Percentiles rank a stretch among this genome's conserved stretches.
These are phyloP conservation scores for Tetrapedia diversipes DNA, from an alignment of 2,888 invertebrate species.

Conservation along the genomic window DNA sequence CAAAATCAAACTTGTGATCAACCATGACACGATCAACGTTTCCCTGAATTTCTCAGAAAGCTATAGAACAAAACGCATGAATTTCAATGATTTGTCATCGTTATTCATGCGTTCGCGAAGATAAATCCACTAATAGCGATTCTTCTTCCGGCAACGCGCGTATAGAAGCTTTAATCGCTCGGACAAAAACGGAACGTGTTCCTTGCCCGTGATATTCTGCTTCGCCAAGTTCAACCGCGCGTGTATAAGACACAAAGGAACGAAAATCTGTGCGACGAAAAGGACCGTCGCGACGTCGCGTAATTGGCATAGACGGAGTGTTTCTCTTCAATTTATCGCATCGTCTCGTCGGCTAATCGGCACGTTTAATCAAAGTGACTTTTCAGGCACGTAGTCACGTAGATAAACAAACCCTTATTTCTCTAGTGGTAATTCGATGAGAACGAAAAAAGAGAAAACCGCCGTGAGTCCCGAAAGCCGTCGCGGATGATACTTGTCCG, in stretches of 20 bases:
- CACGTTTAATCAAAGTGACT: slow-evolving; percentile 71
- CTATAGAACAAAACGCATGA: no score
- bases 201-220: slow-evolving; percentile 32
- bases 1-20: no score
- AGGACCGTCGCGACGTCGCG: slow-evolving; percentile 21
- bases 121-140: slow-evolving; percentile 54
- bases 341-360: slow-evolving; percentile 60
- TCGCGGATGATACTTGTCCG: slow-evolving; percentile 7
- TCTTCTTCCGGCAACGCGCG: slow-evolving; percentile 9
- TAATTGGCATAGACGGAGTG: slow-evolving; percentile 58
- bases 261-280: slow-evolving; percentile 28
- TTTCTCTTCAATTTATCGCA: slow-evolving; percentile 58
- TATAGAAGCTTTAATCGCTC: slow-evolving; percentile 26
- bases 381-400: slow-evolving; percentile 67
- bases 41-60: no score
- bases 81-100: no score
- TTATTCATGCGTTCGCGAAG: slow-evolving; percentile 38
- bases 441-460: slow-evolving; percentile 3
- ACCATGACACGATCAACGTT: no score
- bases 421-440: slow-evolving; percentile 54
- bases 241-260: slow-evolving; percentile 25
- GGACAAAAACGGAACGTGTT: slow-evolving; percentile 36
- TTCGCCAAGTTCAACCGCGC: slow-evolving; percentile 44
- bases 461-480: background rate
- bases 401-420: slow-evolving; percentile 61